A percentile compares a stretch with the other conserved stretches of the same genome.
phyloP scores from a whole-genome alignment of 2,797 vertebrate species.

The Adelosebastes latens region DNA sequence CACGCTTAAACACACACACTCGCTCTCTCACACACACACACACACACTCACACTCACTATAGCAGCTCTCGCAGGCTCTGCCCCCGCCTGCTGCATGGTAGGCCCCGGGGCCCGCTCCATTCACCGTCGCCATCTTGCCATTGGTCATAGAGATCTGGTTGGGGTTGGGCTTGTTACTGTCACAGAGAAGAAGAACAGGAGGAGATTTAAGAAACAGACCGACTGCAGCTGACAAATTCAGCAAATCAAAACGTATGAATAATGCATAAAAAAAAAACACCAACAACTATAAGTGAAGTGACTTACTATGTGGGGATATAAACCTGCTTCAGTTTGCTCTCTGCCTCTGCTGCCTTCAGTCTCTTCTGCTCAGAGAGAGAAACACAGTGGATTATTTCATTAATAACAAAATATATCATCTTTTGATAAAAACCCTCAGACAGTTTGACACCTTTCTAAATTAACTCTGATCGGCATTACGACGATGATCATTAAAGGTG shows the following conservation, averaged over 20 bases:
- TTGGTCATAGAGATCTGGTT: slow-evolving; percentile 96
- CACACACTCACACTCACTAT: slow-evolving; percentile 84
- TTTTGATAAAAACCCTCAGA: not conserved
- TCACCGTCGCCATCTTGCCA: slow-evolving; percentile 92
- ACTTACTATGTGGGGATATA: slow-evolving; percentile 99
- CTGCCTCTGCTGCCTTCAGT: slow-evolving; percentile 97
- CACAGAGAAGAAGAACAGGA: not conserved
- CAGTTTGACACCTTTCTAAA: not conserved
- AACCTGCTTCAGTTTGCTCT: slow-evolving; percentile 98
- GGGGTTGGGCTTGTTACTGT: slow-evolving; percentile 98
- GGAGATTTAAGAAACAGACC: not conserved
- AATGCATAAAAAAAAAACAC: not conserved
- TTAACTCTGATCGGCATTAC: not conserved
- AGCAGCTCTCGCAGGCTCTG: slow-evolving; percentile 97
- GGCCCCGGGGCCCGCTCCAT: slow-evolving; percentile 89
- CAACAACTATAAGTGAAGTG: not conserved
- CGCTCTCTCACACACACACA: not conserved
- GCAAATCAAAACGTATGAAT: slow-evolving; percentile 8
- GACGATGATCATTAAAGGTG: not conserved
- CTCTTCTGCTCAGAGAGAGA: slow-evolving; percentile 87
- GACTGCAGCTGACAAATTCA: not conserved
- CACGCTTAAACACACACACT: not conserved
- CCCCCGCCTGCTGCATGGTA: slow-evolving; percentile 89
- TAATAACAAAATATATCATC: slow-evolving; percentile 7
- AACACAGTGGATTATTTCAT: slow-evolving; percentile 7